Conservation (phyloP, 2,888 invertebrate species). For the Smittia sp. region DNA sequence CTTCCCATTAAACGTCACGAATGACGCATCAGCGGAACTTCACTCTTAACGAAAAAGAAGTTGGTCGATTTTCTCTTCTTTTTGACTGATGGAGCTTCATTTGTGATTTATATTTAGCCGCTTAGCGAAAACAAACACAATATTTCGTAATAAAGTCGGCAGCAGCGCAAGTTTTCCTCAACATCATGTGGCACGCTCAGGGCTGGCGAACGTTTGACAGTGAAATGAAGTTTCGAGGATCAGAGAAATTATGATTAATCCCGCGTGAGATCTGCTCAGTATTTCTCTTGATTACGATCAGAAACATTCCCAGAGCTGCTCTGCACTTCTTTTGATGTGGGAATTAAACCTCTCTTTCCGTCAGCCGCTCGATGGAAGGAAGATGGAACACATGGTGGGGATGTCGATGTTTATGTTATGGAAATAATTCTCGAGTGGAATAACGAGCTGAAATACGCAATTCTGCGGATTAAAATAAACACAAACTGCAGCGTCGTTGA, state of each 20-base stretch:
- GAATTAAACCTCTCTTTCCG: neutral
- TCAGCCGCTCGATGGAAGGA: neutral
- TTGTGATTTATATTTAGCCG: conserved; percentile 6
- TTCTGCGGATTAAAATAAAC: neutral
- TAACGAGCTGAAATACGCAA: conserved; percentile 8
- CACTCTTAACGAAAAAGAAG: neutral
- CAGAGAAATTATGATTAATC: too few relatives aligned
- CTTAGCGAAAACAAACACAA: neutral
- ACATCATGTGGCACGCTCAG: neutral
- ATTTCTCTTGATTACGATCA: too few relatives aligned
- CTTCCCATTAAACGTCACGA: neutral
- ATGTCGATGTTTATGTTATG: conserved; percentile 3
- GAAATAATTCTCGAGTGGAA: neutral
- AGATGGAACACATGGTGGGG: neutral
- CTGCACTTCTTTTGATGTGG: too few relatives aligned
- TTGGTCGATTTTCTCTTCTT: neutral
- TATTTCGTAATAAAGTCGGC: neutral
- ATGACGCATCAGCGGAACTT: neutral
- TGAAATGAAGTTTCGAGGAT: too few relatives aligned
- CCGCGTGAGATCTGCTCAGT: too few relatives aligned
- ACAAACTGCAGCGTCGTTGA: neutral
- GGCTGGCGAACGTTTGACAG: too few relatives aligned
- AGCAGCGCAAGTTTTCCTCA: neutral
- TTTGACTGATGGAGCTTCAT: conserved; percentile 8
- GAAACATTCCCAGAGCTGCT: too few relatives aligned